Percentiles rank a stretch among this genome's conserved stretches.
Evolutionary conservation across 2,888 invertebrate species (phyloP).

Genomic region (Dusona sp.): DNA sequence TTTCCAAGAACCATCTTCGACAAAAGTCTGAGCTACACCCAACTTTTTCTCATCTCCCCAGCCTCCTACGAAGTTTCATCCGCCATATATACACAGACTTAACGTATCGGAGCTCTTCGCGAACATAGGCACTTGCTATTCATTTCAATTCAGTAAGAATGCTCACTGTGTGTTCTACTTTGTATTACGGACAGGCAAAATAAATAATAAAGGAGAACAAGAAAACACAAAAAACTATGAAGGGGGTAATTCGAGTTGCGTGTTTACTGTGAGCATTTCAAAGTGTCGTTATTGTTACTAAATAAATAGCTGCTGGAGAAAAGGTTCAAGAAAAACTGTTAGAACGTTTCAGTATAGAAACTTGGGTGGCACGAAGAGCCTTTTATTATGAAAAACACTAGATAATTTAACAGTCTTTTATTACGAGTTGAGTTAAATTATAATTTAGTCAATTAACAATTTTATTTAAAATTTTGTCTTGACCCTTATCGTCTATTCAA

Average conservation of each 20-base stretch:
- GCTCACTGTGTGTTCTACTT: constrained; percentile 46
- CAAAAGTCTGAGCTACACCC: constrained; percentile 41
- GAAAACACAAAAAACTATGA: constrained; percentile 13
- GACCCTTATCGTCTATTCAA: too few relatives aligned
- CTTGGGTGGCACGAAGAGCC: constrained; percentile 63
- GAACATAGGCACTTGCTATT: constrained; percentile 32
- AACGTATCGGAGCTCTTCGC: constrained; percentile 31
- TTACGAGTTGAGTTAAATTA: background rate
- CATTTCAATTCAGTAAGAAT: constrained; percentile 48
- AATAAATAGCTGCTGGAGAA: constrained; percentile 34
- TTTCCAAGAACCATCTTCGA: constrained; percentile 55
- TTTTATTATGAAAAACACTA: constrained; percentile 63
- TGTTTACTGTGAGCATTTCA: constrained; percentile 36
- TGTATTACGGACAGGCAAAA: constrained; percentile 16
- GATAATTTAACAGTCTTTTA: too few relatives aligned
- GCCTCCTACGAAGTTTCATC: constrained; percentile 34
- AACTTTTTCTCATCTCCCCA: constrained; percentile 38
- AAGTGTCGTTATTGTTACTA: constrained; percentile 58
- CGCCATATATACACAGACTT: background rate
- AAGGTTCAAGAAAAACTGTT: constrained; percentile 13
- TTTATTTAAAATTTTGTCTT: too few relatives aligned
- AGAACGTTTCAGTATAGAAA: constrained; percentile 22
- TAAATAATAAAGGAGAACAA: constrained; percentile 16
- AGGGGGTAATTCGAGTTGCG: constrained; percentile 37
- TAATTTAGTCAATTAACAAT: background rate